Conservation (phyloP, 2,888 invertebrate genomes). For the Xestia rhomboidea region DNA sequence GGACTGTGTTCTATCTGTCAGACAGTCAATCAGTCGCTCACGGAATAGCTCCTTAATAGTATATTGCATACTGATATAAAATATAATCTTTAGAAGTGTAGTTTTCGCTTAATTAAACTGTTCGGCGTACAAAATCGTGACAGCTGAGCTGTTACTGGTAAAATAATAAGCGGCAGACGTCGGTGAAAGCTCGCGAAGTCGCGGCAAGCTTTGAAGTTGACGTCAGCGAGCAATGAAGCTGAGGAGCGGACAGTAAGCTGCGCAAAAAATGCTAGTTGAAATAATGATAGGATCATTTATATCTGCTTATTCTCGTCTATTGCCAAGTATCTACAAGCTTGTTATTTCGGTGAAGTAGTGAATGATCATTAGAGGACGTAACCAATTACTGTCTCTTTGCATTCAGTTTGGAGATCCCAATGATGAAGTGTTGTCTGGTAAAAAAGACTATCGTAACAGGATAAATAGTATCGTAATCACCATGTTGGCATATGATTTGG, state of each 20-base stretch:
- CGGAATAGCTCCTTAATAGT: not conserved
- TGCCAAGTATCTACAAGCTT: conserved; percentile 1
- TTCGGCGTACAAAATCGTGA: conserved; percentile 70
- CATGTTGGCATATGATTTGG: not conserved
- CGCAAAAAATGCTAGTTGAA: conserved; percentile 32
- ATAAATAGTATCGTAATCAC: not conserved
- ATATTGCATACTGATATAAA: not conserved
- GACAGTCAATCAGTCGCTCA: not conserved
- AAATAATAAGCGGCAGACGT: conserved; percentile 72
- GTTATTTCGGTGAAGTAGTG: not conserved
- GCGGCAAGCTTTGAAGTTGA: conserved; percentile 74
- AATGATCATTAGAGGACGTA: not conserved
- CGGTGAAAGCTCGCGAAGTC: conserved; percentile 71
- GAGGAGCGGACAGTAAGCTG: conserved; percentile 34
- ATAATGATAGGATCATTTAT: conserved; percentile 38
- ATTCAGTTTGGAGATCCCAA: not conserved
- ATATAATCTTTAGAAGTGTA: conserved; percentile 24
- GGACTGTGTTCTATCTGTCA: not conserved
- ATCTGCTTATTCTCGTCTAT: not conserved
- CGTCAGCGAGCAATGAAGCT: conserved; percentile 56
- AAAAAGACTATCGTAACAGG: not conserved
- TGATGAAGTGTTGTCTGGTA: not conserved
- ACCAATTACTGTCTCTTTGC: not conserved
- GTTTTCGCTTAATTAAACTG: conserved; percentile 68
- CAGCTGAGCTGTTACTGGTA: conserved; percentile 62